Conservation (phyloP, 1,140 invertebrate species). For the Subanguina moxae region DNA sequence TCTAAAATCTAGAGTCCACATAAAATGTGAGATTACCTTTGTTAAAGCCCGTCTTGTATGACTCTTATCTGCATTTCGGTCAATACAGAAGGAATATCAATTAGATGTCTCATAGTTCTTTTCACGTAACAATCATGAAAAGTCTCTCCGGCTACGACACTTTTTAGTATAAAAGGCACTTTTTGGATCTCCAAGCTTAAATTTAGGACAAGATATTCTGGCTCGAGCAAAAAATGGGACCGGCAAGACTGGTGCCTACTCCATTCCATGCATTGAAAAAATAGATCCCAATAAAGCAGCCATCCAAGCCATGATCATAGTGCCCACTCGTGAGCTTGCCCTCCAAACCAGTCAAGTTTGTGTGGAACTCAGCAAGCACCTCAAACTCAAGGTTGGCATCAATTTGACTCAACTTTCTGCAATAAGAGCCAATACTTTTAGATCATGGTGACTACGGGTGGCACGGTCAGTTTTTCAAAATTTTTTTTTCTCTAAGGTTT, state of each 20-base stretch:
- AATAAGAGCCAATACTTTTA: slow-evolving; percentile 21
- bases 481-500: too few species aligned
- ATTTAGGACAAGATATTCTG: slow-evolving; percentile 78
- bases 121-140: too few species aligned
- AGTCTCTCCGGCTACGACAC: too few species aligned
- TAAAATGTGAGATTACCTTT: too few species aligned
- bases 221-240: slow-evolving; percentile 99
- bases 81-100: too few species aligned
- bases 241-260: slow-evolving; percentile 98
- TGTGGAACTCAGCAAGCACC: slow-evolving; percentile 93
- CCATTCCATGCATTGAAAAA: slow-evolving; percentile 92
- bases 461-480: slow-evolving; percentile 69
- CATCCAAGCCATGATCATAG: slow-evolving; percentile 95
- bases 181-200: too few species aligned
- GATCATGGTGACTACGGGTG: slow-evolving; percentile 97
- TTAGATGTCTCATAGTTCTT: too few species aligned
- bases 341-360: slow-evolving; percentile 99
- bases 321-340: slow-evolving; percentile 94
- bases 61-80: too few species aligned
- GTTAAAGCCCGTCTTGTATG: too few species aligned
- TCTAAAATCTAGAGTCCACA: too few species aligned
- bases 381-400: slow-evolving; percentile 71
- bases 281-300: slow-evolving; percentile 81
- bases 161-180: too few species aligned
- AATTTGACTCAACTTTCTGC: neutral